Base-by-base conservation (phyloP, 2,888 invertebrate genomes). In the Drosophila antonietae region DNA sequence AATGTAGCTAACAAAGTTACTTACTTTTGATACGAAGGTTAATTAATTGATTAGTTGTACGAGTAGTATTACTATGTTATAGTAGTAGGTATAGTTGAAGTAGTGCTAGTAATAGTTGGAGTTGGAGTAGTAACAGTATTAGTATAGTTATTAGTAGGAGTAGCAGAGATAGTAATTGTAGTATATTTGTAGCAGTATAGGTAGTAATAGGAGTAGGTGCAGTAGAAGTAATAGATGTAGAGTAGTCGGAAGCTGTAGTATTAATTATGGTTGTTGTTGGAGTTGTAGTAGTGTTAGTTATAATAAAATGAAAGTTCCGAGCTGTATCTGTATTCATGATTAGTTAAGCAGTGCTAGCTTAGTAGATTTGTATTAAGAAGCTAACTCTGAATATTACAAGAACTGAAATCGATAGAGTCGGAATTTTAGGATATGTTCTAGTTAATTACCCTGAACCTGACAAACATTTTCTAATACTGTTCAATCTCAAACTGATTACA, bases 401-500 rank as follows among this genome's bases (percentile, higher is more conserved):
- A 28, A 5, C 28, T 5, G 5, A 4, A 28, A 28, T 28, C 28
- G 28, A 6, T 28, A 28, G 28, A 28, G 28, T 28, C 28, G 28
- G 4, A 28, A 28, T 28, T 0, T 28, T 6, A 6, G 9, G 10
- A 18, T 20, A 43, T 18, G 9, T 10, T 18, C 18, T 10, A 43
- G 43, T 44, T 4, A 12, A 6, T 44, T 12, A 44, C 12, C 10
- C 20, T 12, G 12, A 10, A 39, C 15, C 35, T 12, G 28, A 28
- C 28, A 28, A 3, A 10, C 15, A 15, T 37, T 39, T 3, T 28
- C 14, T 55, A 39, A 55, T 55, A 6, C 15, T 15, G 20, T 15
- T 52, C 9, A 14, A 2, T 53, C 10, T 53, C 15, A 15, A 15
- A n/a, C 9, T 2, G 3, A 7, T 58, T 58, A 20, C 92, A 97